Evolutionary conservation across 2,797 vertebrate species (phyloP), one percentile per base, ranked within the genome.

Genomic region (Pseudocheirus occidentalis): DNA sequence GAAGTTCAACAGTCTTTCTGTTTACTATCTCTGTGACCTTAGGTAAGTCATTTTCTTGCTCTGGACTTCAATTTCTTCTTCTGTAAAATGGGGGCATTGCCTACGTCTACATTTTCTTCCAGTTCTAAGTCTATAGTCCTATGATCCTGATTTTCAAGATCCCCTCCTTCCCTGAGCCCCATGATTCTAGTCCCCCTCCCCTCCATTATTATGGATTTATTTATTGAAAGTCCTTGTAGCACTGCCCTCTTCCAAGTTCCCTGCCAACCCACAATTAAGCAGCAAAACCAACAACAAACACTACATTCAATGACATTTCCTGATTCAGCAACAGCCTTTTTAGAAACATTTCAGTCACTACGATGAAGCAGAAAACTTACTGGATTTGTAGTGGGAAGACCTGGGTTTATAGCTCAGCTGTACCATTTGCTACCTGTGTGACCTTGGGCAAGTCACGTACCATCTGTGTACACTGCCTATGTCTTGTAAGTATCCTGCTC

Each of bases 51-150:
- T 54, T 90, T 50, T 53, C 92, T 24, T 52, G 52, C 28, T 90
- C 62, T 56, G 56, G 81, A 81, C 54, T 59, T 94, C 50, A 3
- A 14, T 96, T 92, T 91, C 90, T 24, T 95, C 55, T 87, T 94
- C 29, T 89, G 3, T 34, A 94, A 58, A 91, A 96, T 50, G 40
- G 73, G 21, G 40, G 10, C 40, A 46, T 46, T 81, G 10, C 3
- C 46, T 81, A 21, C 7, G 1, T 46, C 10, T 50, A 87, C 40
- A 40, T 73, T 73, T 40, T 29, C 66, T 40, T 73, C 66, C 10
- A 87, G 21, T 27, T 27, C 21, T 87, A 87, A 50, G 24, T 27
- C 73, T 81, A 81, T 13, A 46, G 7, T 81, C 7, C 73, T 87
- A 27, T 27, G 73, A 87, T 73, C 14, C 14, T 40, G 34, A 73